These are phyloP conservation scores for Gallinago solitaria DNA, from an alignment of 2,797 vertebrate genomes.

Conservation along the genomic window DNA sequence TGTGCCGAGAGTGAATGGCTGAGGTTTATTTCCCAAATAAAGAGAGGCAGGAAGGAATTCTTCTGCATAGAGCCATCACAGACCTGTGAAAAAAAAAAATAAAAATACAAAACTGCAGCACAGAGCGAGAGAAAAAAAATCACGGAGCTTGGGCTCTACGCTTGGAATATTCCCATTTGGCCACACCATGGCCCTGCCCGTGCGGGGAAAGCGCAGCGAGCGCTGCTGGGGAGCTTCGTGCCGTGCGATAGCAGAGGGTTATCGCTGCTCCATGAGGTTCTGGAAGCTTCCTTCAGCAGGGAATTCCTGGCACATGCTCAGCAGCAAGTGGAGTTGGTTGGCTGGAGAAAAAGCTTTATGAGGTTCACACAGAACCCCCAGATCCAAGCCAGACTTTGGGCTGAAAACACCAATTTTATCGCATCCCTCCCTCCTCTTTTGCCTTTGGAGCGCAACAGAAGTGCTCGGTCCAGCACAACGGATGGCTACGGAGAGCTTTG, in stretches of 20 bases:
- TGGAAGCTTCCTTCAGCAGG: neutral
- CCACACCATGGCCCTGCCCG: accelerated
- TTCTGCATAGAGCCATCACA: accelerated
- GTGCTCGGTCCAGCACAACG: neutral
- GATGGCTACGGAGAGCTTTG: neutral
- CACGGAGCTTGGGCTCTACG: neutral
- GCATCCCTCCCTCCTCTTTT: neutral
- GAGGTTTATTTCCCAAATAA: neutral
- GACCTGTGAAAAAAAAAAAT: neutral
- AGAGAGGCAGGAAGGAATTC: neutral
- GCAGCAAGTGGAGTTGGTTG: neutral
- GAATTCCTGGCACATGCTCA: neutral
- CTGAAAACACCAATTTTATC: neutral
- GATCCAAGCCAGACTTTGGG: neutral
- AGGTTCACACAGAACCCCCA: neutral
- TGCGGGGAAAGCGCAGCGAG: accelerated
- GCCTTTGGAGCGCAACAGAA: neutral
- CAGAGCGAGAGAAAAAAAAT: neutral
- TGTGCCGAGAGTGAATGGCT: accelerated
- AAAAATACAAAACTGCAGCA: neutral
- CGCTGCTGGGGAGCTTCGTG: accelerated
- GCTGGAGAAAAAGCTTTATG: neutral
- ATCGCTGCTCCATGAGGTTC: neutral
- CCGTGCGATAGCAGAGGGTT: neutral
- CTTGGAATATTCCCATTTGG: neutral